Percentiles rank a stretch among this genome's conserved stretches.
Conservation (phyloP, 2,888 invertebrate species). For the Drosophila mimica region DNA sequence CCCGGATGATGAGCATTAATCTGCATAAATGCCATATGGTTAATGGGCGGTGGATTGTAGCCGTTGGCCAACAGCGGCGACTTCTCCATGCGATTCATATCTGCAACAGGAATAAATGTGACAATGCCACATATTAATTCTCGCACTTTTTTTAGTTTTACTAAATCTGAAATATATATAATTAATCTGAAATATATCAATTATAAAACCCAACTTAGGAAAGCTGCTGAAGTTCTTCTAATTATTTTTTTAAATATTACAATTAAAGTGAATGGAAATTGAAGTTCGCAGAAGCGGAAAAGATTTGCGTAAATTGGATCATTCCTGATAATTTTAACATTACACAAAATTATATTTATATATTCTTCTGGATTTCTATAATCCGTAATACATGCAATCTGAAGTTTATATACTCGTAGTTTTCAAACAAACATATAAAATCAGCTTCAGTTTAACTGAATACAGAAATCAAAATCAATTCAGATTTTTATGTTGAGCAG, state of each 20-base stretch:
- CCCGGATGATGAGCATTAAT: slow-evolving; percentile 92
- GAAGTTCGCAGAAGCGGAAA: neutral
- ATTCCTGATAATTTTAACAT: neutral
- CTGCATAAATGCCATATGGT: slow-evolving; percentile 98
- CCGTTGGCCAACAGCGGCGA: slow-evolving; percentile 96
- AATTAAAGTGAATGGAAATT: neutral
- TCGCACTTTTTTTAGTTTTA: neutral
- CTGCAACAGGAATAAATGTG: slow-evolving; percentile 85
- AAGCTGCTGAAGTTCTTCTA: no score
- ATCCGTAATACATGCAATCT: neutral
- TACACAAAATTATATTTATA: neutral
- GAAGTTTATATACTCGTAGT: neutral
- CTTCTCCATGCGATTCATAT: slow-evolving; percentile 95
- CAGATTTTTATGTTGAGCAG: neutral
- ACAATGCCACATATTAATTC: neutral
- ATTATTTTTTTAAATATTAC: no score
- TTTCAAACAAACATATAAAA: neutral
- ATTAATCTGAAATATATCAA: neutral
- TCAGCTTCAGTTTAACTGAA: neutral
- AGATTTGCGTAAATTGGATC: neutral
- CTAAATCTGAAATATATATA: neutral
- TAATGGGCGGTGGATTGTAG: slow-evolving; percentile 96
- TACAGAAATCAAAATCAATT: neutral
- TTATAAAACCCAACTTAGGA: no score
- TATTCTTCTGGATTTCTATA: neutral